Evolutionary conservation across 2,113 vertebrate genomes (phyloP).

Genomic region (Chroicocephalus ridibundus): DNA sequence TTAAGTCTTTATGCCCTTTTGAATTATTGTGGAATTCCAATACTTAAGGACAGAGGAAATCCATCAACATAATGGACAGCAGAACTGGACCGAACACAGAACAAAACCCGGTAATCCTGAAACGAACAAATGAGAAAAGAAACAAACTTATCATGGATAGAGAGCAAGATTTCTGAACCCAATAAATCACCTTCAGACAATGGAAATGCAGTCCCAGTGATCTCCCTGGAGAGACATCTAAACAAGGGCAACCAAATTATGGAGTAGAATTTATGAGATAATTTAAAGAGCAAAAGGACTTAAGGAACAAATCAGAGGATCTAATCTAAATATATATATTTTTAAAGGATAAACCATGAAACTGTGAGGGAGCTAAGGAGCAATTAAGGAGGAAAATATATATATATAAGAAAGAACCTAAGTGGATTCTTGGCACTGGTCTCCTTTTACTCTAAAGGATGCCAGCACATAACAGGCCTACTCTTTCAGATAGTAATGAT

Average conservation of each 20-base stretch:
- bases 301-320: not conserved
- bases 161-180: not conserved
- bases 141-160: not conserved
- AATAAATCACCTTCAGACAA: not conserved
- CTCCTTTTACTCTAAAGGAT: not conserved
- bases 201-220: not conserved
- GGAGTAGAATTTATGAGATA: not conserved
- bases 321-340: not conserved
- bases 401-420: not conserved
- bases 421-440: not conserved
- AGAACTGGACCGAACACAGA: not conserved
- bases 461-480: not conserved
- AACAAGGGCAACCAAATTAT: not conserved
- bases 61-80: not conserved
- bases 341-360: not conserved
- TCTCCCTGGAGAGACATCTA: not conserved
- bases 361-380: not conserved
- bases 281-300: not conserved
- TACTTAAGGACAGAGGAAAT: not conserved
- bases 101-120: not conserved
- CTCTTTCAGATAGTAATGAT: not conserved
- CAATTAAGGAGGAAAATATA: not conserved
- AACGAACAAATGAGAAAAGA: not conserved
- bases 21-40: not conserved
- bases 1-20: constrained; percentile 10